phyloP scores from a whole-genome alignment of 2,888 invertebrate species.

The Lymantria dispar region DNA sequence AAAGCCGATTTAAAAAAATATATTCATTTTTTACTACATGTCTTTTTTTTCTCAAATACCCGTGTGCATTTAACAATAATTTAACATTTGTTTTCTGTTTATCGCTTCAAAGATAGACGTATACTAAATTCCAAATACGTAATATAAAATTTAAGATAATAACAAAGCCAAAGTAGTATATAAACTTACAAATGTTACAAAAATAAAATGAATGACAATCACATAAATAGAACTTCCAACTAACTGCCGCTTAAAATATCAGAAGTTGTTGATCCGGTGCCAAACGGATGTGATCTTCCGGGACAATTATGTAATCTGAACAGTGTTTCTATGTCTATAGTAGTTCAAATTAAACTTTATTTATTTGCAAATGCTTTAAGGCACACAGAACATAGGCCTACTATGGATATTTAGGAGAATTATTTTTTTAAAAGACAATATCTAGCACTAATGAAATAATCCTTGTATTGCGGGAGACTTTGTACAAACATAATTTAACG shows the following conservation, averaged over 20 bases:
- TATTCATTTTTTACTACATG: too few relatives aligned
- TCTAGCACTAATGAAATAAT: too few relatives aligned
- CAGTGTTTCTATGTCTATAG: slow-evolving; percentile 23
- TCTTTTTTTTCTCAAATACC: too few relatives aligned
- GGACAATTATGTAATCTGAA: slow-evolving; percentile 60
- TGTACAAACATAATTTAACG: too few relatives aligned
- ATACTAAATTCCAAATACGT: neutral
- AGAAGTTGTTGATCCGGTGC: slow-evolving; percentile 55
- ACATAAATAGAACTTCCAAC: slow-evolving; percentile 46
- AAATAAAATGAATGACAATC: slow-evolving; percentile 23
- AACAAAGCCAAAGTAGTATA: slow-evolving; percentile 3
- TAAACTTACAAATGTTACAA: slow-evolving; percentile 15
- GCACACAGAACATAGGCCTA: too few relatives aligned
- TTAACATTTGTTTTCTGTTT: too few relatives aligned
- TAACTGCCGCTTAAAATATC: slow-evolving; percentile 51
- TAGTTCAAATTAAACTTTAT: neutral
- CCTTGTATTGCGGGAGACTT: too few relatives aligned
- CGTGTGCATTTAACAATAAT: too few relatives aligned
- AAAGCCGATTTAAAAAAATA: too few relatives aligned
- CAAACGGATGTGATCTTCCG: slow-evolving; percentile 78
- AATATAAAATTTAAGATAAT: neutral
- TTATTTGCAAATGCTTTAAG: neutral
- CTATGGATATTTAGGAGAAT: too few relatives aligned
- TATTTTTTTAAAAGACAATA: too few relatives aligned
- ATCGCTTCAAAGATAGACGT: too few relatives aligned